Conservation (phyloP, 2,113 vertebrate species). For the Colinus virginianus region DNA sequence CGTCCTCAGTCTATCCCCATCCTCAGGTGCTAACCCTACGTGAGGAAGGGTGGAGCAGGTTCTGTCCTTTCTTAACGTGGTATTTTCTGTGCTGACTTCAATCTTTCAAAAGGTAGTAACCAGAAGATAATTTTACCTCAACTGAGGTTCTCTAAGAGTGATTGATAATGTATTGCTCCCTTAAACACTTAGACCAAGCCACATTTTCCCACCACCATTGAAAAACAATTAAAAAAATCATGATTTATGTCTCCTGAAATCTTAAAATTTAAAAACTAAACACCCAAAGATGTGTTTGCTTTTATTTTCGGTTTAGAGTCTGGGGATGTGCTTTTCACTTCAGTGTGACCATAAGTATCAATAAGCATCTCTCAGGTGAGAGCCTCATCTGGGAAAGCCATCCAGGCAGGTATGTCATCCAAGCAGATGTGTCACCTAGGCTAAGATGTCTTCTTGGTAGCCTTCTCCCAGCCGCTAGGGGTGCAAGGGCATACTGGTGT, state of each 20-base stretch:
- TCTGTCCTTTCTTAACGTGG: fast-evolving
- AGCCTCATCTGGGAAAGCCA: background rate
- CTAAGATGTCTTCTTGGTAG: background rate
- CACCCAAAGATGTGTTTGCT: background rate
- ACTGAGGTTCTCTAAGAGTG: background rate
- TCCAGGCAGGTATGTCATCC: background rate
- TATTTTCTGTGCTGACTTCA: background rate
- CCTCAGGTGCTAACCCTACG: background rate
- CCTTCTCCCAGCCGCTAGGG: background rate
- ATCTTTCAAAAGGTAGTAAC: background rate
- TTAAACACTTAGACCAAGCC: background rate
- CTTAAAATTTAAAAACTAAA: background rate
- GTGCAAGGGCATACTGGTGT: background rate
- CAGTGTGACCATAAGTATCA: background rate
- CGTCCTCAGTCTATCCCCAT: background rate
- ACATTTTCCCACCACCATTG: background rate
- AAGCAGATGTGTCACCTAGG: background rate
- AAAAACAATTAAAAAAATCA: background rate
- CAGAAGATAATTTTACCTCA: background rate
- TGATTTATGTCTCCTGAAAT: background rate
- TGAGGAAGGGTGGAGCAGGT: background rate
- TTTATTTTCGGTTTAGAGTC: background rate
- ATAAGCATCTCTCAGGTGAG: background rate
- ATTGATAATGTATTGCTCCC: background rate
- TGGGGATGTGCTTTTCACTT: background rate